Percentiles rank a stretch among this genome's conserved stretches.
Evolutionary conservation across 2,888 invertebrate species (phyloP).

Genomic region (Elysia crispata): DNA sequence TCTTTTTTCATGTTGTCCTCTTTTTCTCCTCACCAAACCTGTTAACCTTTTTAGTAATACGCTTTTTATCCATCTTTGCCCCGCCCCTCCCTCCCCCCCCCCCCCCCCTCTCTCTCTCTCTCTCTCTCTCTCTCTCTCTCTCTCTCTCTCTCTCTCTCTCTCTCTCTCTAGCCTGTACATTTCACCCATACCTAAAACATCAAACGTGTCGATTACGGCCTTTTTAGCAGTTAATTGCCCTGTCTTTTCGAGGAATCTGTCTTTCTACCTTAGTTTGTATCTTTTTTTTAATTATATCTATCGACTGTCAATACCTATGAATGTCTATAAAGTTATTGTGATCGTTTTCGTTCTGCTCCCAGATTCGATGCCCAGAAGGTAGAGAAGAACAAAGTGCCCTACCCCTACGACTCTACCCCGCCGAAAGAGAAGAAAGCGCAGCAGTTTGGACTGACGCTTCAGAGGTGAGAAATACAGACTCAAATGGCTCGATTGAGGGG

Average conservation of each 20-base stretch:
- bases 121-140: too few species aligned
- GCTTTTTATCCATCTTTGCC: too few species aligned
- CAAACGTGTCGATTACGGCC: background rate
- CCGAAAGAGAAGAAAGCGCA: constrained; percentile 83
- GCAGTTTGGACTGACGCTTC: constrained; percentile 96
- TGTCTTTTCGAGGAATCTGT: background rate
- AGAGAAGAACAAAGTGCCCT: constrained; percentile 77
- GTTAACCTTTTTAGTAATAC: too few species aligned
- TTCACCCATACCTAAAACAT: too few species aligned
- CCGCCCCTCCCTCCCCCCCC: too few species aligned
- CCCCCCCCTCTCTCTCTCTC: too few species aligned
- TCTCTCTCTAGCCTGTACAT: too few species aligned
- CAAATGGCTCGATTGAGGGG: too few species aligned
- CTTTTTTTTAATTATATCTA: background rate
- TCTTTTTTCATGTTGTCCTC: background rate
- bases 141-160: too few species aligned
- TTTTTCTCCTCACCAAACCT: too few species aligned
- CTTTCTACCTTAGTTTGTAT: background rate
- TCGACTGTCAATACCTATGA: too few species aligned
- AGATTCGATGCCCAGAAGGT: constrained; percentile 88
- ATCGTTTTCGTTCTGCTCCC: constrained; percentile 33
- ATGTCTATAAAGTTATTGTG: too few species aligned
- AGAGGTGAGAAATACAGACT: constrained; percentile 82
- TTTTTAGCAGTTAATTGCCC: background rate
- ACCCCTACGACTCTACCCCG: constrained; percentile 60